A percentile compares a stretch with the other conserved stretches of the same genome.
Conservation (phyloP, 2,888 invertebrate genomes). For the Tachina lurida region DNA sequence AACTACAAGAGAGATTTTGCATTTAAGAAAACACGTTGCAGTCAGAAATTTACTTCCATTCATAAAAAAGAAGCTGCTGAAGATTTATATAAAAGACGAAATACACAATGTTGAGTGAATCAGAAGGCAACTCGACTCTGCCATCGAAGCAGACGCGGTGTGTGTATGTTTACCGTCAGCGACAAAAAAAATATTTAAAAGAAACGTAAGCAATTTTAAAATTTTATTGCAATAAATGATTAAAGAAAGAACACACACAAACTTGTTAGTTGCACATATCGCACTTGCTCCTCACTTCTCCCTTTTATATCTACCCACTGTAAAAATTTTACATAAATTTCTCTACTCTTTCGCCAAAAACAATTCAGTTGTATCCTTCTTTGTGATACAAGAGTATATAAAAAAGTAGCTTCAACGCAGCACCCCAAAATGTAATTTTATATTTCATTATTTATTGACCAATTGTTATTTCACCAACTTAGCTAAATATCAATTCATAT, state of each 20-base stretch:
- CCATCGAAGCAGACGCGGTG: conserved; percentile 25
- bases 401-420: no score
- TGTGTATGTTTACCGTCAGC: neutral
- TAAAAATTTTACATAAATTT: no score
- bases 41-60: conserved; percentile 19
- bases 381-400: no score
- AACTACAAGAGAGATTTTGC: conserved; percentile 34
- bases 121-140: conserved; percentile 5
- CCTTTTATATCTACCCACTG: no score
- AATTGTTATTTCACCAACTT: no score
- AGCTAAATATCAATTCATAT: no score
- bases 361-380: no score
- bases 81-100: conserved; percentile 8
- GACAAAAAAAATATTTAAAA: neutral
- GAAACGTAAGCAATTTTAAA: conserved; percentile 54
- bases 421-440: no score
- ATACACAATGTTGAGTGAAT: conserved; percentile 10
- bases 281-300: no score
- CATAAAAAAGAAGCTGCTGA: conserved; percentile 17
- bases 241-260: neutral
- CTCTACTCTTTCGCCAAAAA: no score
- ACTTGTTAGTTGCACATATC: no score
- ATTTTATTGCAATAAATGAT: conserved; percentile 32
- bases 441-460: no score
- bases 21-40: conserved; percentile 27